Base-by-base conservation (phyloP, 92 coral and sea anemone genomes). In the Heteractis magnifica region DNA sequence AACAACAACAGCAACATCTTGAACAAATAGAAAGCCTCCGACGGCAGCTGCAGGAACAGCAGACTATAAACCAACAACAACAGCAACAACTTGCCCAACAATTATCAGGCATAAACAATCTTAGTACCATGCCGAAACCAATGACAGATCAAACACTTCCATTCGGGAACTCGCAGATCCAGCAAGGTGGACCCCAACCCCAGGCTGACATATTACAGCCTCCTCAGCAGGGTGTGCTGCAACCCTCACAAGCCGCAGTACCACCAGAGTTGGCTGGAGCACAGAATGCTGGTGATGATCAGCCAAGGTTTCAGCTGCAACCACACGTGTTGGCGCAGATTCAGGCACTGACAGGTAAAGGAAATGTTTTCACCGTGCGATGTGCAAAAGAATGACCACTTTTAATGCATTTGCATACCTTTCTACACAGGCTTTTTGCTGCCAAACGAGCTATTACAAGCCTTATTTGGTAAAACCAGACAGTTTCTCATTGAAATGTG, bases 271-370 rank as follows among this genome's bases (percentile, higher is more conserved):
- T 79, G 70, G 12, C 87, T 70, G 77, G 74, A 20, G 13, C 59
- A 11, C 72, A 82, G 49, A 65, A 82, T 13, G 26, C 78, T 19
- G 79, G 49, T 23, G 81, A 77, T 13, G 92, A 80, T 18, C 84
- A 76, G 64, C 93, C 98, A 4, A 82, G 89, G 88, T 94, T 96
- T 80, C 97, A 96, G 78, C 88, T 96, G 10, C 98, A 94, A 71
- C 95, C 99, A 16, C 97, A 96, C 48, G 98, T 96, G 65, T 85
- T 94, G 79, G 99, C 99, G 5, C 99, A 96, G 88, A 96, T 96
- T 26, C 99, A 96, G 77, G 99, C 99, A 3, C 85, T 96, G 23
- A 96, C 99, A 59, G 99, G 99, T 91, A 59, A 59, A 81, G 55
- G 51, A 48, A 52, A 26, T 51, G 53, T 52, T 50, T 68, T 9